Base-by-base conservation (phyloP, 2,113 vertebrate species). In the Epinephelus moara region DNA sequence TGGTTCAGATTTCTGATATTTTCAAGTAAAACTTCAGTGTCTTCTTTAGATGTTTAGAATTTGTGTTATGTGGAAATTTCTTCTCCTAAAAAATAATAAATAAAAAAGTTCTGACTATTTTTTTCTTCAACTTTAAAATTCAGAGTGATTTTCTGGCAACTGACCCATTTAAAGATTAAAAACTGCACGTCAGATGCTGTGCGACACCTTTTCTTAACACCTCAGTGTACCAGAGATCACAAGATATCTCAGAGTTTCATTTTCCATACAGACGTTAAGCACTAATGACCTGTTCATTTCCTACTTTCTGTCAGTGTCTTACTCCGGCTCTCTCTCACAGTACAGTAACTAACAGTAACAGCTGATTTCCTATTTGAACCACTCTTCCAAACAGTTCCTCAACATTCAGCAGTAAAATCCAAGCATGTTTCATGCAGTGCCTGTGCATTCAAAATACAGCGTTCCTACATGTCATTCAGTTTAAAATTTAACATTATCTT, bases 1-100 rank as follows among this genome's bases (percentile, higher is more conserved):
- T 64, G 88, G 85, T 85, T 85, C 69, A 82, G 78, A 71, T 70
- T 78, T 80, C 42, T 45, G 53, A 71, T 55, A 15, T n/a, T 60
- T 69, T 70, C 55, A 74, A 82, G 78, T 80, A 49, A 70, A 71
- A 77, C 52, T 59, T 55, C 49, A 76, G 50, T 5, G 17, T 13
- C 12, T 47, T 23, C 21, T 57, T 42, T 21, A n/a, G 23, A 73
- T n/a, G 21, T 55, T 50, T 18, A 45, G 19, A 61, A 21, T 14
- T 45, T 68, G 27, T 47, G 19, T 62, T n/a, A 17, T 45, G 13
- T 14, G 17, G 11, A 49, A 61, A 60, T 3, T 0, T 21, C 6
- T 42, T 19, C 4, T 6, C 5, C 4, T 9, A 6, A 27, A 5
- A 62, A 42, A 56, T 13, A 25, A 53, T 62, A 15, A 70, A 57